phyloP scores from a whole-genome alignment of 2,797 vertebrate species.

The Pseudocheirus occidentalis region DNA sequence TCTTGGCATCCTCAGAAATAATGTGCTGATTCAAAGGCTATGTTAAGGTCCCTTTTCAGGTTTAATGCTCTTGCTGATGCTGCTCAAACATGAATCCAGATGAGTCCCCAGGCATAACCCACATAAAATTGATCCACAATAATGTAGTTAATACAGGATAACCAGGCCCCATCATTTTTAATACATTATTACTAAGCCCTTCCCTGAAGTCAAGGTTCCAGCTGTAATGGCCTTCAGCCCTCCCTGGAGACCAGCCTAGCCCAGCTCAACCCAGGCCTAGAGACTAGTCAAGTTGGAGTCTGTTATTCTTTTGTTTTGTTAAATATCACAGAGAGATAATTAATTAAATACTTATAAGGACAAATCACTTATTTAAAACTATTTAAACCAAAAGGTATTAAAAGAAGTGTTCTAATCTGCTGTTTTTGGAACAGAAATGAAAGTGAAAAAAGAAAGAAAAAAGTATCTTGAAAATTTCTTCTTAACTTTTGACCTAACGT shows the following conservation, averaged over 20 bases:
- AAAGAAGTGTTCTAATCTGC: not conserved
- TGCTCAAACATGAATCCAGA: conserved; percentile 38
- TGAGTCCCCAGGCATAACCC: not conserved
- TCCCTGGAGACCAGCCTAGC: not conserved
- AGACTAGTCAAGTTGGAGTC: not conserved
- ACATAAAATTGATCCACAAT: not conserved
- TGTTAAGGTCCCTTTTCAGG: conserved; percentile 1
- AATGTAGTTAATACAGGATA: not conserved
- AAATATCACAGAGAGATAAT: not conserved
- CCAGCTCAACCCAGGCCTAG: not conserved
- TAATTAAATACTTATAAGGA: not conserved
- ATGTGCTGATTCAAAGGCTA: conserved; percentile 43
- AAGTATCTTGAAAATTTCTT: not conserved
- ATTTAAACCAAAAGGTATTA: not conserved
- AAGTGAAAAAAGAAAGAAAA: not conserved
- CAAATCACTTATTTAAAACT: not conserved
- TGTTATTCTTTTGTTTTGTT: not conserved
- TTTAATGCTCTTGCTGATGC: conserved; percentile 13
- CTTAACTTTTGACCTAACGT: not conserved
- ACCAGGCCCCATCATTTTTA: not conserved
- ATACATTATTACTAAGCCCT: not conserved
- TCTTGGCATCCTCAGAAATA: conserved; percentile 54
- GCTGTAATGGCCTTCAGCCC: not conserved
- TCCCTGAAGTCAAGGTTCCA: not conserved
- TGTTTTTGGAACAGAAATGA: not conserved